Evolutionary conservation across 1,140 invertebrate species (phyloP), one percentile per base, ranked within the genome.

Genomic region (Solenopsis fugax): DNA sequence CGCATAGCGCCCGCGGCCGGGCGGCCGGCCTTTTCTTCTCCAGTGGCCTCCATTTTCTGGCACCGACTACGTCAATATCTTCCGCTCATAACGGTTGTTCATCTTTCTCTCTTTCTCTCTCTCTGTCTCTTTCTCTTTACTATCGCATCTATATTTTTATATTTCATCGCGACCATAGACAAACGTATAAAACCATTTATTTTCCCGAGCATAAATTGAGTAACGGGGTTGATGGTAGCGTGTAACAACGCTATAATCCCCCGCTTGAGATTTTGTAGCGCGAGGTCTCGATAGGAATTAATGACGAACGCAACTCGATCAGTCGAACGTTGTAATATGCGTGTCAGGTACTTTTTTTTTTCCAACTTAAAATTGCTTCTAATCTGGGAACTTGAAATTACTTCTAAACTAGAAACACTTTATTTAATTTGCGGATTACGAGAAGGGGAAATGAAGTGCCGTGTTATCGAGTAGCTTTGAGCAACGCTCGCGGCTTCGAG

Each of bases 21-120:
- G 29, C 84, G 78, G 87, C 58, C 54, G 69, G 60, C 34, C 56
- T 87, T 65, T 86, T 86, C 75, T 71, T 86, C 52, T 41, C 13
- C 13, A n/a, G 13, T n/a, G 64, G 58, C n/a, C 64, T 71, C 65
- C 48, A 76, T 76, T 76, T 76, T 65, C 72, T 54, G 58, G 13
- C 62, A 67, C 24, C 52, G 64, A 54, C 21, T 54, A 48, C 67
- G 67, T 84, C 80, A 24, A 75, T 69, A 69, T 67, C 29, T 85
- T 78, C 7, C 50, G 16, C 37, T 80, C n/a, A 4, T 71, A 58
- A 54, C 45, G 29, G 21, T 29, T 4, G 21, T 69, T 48, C 62
- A 34, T 52, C 24, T 71, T 9, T 13, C 24, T 56, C 13, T 65
- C 45, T 16, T 13, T 52, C 10, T 64, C 29, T 18, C 12, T 41